Evolutionary conservation across 2,113 vertebrate species (phyloP), one percentile per base, ranked within the genome.

Genomic region (Arothron firmamentum): DNA sequence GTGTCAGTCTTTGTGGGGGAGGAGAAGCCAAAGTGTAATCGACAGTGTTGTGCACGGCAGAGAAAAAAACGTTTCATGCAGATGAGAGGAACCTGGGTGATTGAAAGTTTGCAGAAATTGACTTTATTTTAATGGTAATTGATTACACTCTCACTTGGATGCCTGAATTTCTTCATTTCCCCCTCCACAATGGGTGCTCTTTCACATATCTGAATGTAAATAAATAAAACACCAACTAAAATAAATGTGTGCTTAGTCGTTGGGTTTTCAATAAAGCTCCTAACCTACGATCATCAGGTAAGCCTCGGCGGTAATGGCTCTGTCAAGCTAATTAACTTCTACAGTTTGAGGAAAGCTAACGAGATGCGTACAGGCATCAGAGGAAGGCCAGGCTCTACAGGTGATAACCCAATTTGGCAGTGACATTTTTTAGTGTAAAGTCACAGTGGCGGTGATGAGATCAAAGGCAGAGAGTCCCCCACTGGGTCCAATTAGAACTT

Each of bases 381-480:
- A 95, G 92, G 89, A 92, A 93, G 92, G 94, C 93, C 91, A 90
- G 90, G 90, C 94, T 93, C 95, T 94, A 96, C 95, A 98, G 95
- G 95, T 99, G 96, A 98, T 93, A 95, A 94, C 93, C 93, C 92
- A 93, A 94, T 94, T 93, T 93, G 94, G 93, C 90, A 89, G 92
- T 97, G 96, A 97, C 95, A 98, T 98, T 99, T 96, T 94, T 94
- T 92, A 94, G 92, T 94, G 96, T 96, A 95, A 96, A 98, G 95
- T 94, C 95, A 96, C 91, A 92, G 91, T 92, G 89, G 89, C 93
- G 95, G 90, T 93, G 93, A 96, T 92, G 91, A 94, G 94, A 98
- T 99, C 95, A 99, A 98, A 99, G 93, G 85, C 75, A 93, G 74
- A 91, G 91, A 91, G 91, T 94, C 83, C 95, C 94, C 97, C 96